Evolutionary conservation across 2,888 invertebrate genomes (phyloP).

Genomic region (Xylota sylvarum): DNA sequence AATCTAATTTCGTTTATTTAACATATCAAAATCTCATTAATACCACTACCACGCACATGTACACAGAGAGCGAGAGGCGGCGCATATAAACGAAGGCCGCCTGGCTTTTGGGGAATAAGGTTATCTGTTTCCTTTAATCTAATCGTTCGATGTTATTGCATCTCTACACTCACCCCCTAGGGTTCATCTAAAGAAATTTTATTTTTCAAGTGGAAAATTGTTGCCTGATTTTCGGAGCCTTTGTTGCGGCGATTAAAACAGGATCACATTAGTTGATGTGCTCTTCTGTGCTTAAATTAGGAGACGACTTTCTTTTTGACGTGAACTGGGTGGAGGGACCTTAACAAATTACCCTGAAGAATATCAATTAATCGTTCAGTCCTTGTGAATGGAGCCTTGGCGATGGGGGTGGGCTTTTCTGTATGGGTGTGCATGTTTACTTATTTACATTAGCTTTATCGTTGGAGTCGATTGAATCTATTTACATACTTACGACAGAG

Average conservation of each 20-base stretch:
- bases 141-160: conserved; percentile 59
- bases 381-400: conserved; percentile 37
- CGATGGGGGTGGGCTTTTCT: background rate
- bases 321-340: conserved; percentile 7
- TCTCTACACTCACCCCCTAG: background rate
- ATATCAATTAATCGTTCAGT: conserved; percentile 74
- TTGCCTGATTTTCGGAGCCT: conserved; percentile 34
- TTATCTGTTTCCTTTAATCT: conserved; percentile 68
- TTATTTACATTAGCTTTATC: conserved; percentile 62
- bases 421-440: conserved; percentile 13
- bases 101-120: conserved; percentile 11
- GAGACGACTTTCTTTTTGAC: conserved; percentile 23
- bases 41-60: conserved; percentile 34
- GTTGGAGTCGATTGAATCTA: conserved; percentile 53
- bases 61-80: background rate
- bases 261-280: conserved; percentile 61
- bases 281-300: conserved; percentile 7
- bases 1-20: conserved; percentile 75
- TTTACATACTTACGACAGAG: conserved; percentile 39
- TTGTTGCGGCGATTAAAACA: conserved; percentile 69
- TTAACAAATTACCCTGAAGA: conserved; percentile 73
- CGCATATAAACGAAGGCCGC: conserved; percentile 1
- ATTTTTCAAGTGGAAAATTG: conserved; percentile 66
- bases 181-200: conserved; percentile 38
- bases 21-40: conserved; percentile 73